phyloP scores from a whole-genome alignment of 2,113 vertebrate species.

The Crotalus tigris region DNA sequence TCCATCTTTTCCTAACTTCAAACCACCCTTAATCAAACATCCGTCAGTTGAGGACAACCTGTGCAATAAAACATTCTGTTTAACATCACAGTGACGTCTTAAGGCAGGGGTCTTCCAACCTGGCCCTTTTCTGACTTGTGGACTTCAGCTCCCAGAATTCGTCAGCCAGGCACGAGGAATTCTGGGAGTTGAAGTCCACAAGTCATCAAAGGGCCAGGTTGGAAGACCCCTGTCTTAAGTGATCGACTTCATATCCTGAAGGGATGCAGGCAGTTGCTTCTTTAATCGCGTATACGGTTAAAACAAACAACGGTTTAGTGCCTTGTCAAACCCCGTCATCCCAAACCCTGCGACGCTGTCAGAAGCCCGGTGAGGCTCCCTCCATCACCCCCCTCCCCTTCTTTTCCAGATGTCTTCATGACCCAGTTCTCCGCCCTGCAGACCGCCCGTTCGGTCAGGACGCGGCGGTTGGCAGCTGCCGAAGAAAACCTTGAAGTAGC shows the following conservation, averaged over 20 bases:
- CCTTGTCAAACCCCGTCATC: not conserved
- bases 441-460: constrained; percentile 92
- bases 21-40: too few relatives aligned
- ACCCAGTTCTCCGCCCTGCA: constrained; percentile 98
- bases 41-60: too few relatives aligned
- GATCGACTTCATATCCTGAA: not conserved
- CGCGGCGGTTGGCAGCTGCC: constrained; percentile 88
- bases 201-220: too few relatives aligned
- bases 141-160: too few relatives aligned
- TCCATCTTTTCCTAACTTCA: too few relatives aligned
- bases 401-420: constrained; percentile 90
- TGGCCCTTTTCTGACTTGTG: too few relatives aligned
- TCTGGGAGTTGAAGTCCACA: too few relatives aligned
- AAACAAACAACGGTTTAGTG: not conserved
- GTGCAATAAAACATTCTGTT: too few relatives aligned
- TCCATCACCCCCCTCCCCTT: not conserved
- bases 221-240: too few relatives aligned
- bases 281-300: not conserved
- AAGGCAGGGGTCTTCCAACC: too few relatives aligned
- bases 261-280: not conserved
- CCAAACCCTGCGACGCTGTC: not conserved
- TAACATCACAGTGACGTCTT: too few relatives aligned
- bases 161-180: too few relatives aligned
- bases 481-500: constrained; percentile 97
- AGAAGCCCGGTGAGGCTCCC: not conserved